Base-by-base conservation (phyloP, 1,140 invertebrate species). In the Drosophila pseudoobscura region DNA sequence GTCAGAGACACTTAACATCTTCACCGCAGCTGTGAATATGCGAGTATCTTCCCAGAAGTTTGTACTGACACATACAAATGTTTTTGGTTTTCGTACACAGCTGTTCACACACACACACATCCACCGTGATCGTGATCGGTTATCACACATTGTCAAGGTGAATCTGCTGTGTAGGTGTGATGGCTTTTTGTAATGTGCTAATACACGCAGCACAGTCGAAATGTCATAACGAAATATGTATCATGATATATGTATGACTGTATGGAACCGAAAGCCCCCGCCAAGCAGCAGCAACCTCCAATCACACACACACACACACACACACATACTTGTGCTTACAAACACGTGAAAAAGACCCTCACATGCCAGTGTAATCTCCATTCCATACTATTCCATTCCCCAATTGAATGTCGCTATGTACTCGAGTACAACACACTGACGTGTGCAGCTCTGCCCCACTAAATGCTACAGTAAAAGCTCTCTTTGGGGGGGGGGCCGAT, bases 71-170 rank as follows among this genome's bases (percentile, higher is more conserved):
- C 35, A 39, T 5, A 39, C 35, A 39, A 13, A 39, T 35, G 31
- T 52, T 15, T 35, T 17, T 2, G 39, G 17, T 41, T 53, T 53
- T 39, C 39, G 9, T 13, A 53, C 51, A 53, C 51, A 53, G 51
- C 51, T 53, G 51, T 53, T 39, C 29, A 53, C 31, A 53, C 31
- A 20, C 22, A 15, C n/a, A 51, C 29, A 20, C 35, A 20, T 20
- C n/a, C 35, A 13, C 11, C 6, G 8, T 20, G 29, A 50, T 20
- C 35, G 61, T 45, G 26, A 49, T 51, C 51, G 35, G 35, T 41
- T 75, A 70, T 70, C 72, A 56, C 35, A 57, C 66, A 75, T 51
- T 71, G 72, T 71, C 72, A 75, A 75, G 72, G 72, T 75, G 72
- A 75, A 65, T 75, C 66, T 73, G 22, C 24, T 70, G 39, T 63